Base-by-base conservation (phyloP, 2,113 vertebrate genomes). In the Shinisaurus crocodilurus region DNA sequence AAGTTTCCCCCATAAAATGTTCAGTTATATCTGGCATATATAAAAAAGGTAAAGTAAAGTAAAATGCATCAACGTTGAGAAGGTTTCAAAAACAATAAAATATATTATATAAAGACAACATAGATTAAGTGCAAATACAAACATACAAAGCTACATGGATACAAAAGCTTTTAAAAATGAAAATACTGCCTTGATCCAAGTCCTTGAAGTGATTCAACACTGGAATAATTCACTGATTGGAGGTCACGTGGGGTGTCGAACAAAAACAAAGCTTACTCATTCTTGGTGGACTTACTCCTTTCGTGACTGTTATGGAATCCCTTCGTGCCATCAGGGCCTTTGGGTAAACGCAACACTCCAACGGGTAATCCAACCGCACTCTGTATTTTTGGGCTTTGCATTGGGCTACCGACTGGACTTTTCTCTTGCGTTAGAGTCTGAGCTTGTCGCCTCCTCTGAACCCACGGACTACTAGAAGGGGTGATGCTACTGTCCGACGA, bases 391-490 rank as follows among this genome's bases (percentile, higher is more conserved):
- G 97, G 92, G 6, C 96, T 97, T 74, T 98, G 85, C 97, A 98
- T 97, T 0, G 99, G 99, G 86, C 99, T 99, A 1, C 97, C 97
- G 0, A 97, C 94, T 0, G 99, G 98, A 76, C 98, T 99, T 95
- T 97, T 99, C 96, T 99, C 98, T 94, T 98, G 98, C 0, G 97
- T 98, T 0, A 97, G 97, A 92, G 98, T 95, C 84, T 97, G 97
- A 0, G 96, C 98, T 92, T 98, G 99, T 90, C 98, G 97, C 81
- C 99, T 97, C n/a, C 99, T 97, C 90, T 98, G 99, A 5, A 99
- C 98, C 99, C 99, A 99, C 0, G 99, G 99, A 90, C 99, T 99
- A n/a, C 98, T 97, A 0, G 98, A 99, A 8, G 99, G 99, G 0
- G 99, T 99, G 91, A 97, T 92, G 74, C 99, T 99, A 95, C 99